Percentiles rank a stretch among this genome's conserved stretches.
Conservation (phyloP, 37 sponge, comb jelly and placozoan genomes). For the Eunapius fragilis region DNA sequence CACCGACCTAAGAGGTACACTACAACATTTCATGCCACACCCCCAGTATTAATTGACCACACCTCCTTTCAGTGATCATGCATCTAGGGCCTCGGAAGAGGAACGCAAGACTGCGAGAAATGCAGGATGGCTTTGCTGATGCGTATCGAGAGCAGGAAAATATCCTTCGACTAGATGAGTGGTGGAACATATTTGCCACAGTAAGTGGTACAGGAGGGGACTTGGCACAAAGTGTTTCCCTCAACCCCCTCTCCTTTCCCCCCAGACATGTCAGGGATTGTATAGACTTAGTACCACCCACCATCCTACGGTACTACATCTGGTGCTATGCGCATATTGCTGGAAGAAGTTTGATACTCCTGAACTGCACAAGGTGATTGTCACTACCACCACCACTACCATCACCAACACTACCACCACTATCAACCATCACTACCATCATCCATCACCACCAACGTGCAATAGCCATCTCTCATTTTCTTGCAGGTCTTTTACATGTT, state of each 20-base stretch:
- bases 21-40: neutral
- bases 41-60: neutral
- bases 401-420: neutral
- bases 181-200: constrained; percentile 6
- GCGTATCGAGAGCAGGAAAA: neutral
- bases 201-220: neutral
- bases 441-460: neutral
- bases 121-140: neutral
- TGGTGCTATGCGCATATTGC: neutral
- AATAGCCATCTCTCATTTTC: too few relatives aligned
- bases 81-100: neutral
- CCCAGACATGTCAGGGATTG: neutral
- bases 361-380: neutral
- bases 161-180: neutral
- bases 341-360: neutral
- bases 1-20: constrained; percentile 43
- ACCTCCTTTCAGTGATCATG: neutral
- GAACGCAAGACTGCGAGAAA: constrained; percentile 7
- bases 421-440: neutral
- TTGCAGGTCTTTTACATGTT: neutral
- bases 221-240: neutral
- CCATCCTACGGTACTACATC: neutral
- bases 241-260: neutral
- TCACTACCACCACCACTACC: neutral
- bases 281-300: neutral